Evolutionary conservation across 2,113 vertebrate species (phyloP).

Genomic region (Bolborhynchus lineola): DNA sequence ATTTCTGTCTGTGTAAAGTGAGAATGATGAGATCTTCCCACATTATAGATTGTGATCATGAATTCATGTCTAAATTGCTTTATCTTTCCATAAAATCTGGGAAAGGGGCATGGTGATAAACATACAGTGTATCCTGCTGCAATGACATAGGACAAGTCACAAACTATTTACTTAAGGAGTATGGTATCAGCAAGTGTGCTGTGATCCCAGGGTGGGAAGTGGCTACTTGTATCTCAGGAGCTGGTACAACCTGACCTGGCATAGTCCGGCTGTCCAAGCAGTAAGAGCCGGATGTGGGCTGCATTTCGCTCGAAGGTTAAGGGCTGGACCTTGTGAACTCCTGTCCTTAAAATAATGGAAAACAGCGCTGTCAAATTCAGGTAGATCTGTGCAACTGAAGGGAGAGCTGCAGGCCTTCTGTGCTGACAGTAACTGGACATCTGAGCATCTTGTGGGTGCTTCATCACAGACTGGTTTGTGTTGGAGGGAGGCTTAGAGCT

Average conservation of each 20-base stretch:
- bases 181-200: background rate
- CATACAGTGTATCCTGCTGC: background rate
- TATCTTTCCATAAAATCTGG: background rate
- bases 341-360: background rate
- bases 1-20: background rate
- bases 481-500: background rate
- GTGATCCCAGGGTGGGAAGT: background rate
- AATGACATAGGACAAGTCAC: no score
- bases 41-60: background rate
- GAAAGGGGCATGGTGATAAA: background rate
- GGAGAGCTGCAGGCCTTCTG: background rate
- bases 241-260: background rate
- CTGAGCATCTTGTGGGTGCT: background rate
- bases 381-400: background rate
- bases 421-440: background rate
- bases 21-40: background rate
- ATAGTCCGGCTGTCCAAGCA: background rate
- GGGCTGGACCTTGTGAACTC: background rate
- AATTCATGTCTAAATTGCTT: background rate
- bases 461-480: background rate
- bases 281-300: background rate
- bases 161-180: background rate
- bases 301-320: background rate
- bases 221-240: background rate
- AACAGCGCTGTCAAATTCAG: background rate